These are phyloP conservation scores for Belonocnema kinseyi DNA, from an alignment of 1,140 invertebrate species.

Conservation along the genomic window DNA sequence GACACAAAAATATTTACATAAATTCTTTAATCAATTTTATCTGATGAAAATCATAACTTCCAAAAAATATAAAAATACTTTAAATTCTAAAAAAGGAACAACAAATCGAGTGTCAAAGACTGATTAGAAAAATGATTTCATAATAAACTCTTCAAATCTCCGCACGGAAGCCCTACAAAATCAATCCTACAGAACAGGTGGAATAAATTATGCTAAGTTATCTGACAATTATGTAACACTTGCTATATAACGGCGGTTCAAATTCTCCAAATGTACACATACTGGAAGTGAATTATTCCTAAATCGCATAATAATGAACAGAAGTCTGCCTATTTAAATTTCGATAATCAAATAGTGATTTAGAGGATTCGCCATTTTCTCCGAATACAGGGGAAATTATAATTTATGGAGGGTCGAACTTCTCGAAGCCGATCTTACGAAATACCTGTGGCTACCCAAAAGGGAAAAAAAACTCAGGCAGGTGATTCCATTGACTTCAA, in stretches of 20 bases:
- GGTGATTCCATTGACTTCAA: not conserved
- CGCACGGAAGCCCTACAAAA: not conserved
- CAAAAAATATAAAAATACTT: too few relatives aligned
- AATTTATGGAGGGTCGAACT: slow-evolving; percentile 2
- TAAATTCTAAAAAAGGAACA: too few relatives aligned
- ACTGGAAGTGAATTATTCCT: not conserved
- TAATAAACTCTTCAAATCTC: not conserved
- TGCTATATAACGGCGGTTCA: not conserved
- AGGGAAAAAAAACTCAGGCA: not conserved
- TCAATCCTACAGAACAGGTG: not conserved
- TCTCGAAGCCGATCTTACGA: slow-evolving; percentile 1
- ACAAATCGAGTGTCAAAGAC: too few relatives aligned
- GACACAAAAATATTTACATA: too few relatives aligned
- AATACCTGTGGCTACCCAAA: not conserved
- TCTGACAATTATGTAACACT: not conserved
- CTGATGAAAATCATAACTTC: too few relatives aligned
- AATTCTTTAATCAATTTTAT: too few relatives aligned
- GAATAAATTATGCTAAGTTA: slow-evolving; percentile 2
- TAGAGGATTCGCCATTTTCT: not conserved
- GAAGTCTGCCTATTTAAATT: not conserved
- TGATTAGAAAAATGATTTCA: not conserved
- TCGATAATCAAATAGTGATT: slow-evolving; percentile 16
- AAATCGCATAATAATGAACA: slow-evolving; percentile 6
- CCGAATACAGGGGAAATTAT: not conserved
- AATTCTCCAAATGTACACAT: not conserved